Base-by-base conservation (phyloP, 2,888 invertebrate genomes). In the Hirtodrosophila trivittata region DNA sequence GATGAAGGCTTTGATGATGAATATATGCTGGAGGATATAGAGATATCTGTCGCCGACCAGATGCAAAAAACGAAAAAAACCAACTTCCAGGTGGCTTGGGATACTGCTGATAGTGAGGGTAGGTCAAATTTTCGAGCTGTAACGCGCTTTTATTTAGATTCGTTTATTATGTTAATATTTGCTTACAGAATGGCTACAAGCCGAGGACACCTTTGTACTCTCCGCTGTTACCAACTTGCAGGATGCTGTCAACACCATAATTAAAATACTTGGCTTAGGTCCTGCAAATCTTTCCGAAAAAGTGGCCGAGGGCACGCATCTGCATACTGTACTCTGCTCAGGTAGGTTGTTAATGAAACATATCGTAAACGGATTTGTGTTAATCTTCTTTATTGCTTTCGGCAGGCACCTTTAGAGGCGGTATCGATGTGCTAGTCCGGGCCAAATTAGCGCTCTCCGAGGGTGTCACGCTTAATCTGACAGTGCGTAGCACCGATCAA, bases 1-100 rank as follows among this genome's bases (percentile, higher is more conserved):
- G 98, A 98, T n/a, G 98, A 98, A 78, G 94, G 98, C 4, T 99
- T 99, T 83, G 95, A 96, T 54, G 99, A 99, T 88, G 97, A 98
- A 63, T 99, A 99, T 88, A 96, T 96, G 88, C 89, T 99, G 55
- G 99, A 99, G 91, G 98, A 99, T 91, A 91, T 97, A 26, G 97
- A 98, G 89, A 92, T 98, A 38, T 93, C 94, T 1, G 92, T 97
- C 3, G 94, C 95, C 2, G 97, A 98, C 91, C 97, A 97, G 91
- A 94, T 97, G 75, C 95, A 96, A 89, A 93, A 94, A 76, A 93
- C 95, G 13, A 93, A 94, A 78, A 95, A 95, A 87, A 93, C 93
- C 21, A 95, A 95, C 90, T 96, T 96, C 92, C 93, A 93, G 9
- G 93, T 94, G 2, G 93, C 94, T n/a, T 97, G 97, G 96, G 96